phyloP scores from a whole-genome alignment of 1,140 invertebrate genomes.

The Rhyacophila brunnea region DNA sequence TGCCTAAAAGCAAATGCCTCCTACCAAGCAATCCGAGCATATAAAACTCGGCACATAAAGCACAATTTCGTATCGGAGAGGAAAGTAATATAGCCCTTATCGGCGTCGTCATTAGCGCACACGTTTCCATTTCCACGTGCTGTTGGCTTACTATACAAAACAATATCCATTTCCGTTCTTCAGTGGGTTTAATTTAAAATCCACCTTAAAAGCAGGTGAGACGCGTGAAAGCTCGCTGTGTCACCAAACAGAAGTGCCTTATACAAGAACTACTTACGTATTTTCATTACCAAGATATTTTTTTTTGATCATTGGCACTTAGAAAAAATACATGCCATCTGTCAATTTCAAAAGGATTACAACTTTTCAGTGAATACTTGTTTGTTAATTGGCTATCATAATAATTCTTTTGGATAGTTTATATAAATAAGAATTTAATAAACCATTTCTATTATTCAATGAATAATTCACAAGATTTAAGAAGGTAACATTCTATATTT shows the following conservation, averaged over 20 bases:
- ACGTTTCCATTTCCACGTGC: constrained; percentile 9
- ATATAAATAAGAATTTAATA: no score
- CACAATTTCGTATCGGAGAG: constrained; percentile 7
- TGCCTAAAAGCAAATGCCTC: not conserved
- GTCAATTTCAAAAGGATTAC: no score
- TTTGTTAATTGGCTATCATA: no score
- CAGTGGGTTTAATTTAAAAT: constrained; percentile 34
- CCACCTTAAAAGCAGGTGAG: constrained; percentile 33
- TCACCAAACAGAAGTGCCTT: not conserved
- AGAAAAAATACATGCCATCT: no score
- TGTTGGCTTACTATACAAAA: constrained; percentile 24
- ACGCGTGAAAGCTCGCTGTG: constrained; percentile 19
- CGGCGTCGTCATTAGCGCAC: constrained; percentile 11
- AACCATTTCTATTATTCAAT: no score
- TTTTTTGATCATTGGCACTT: no score
- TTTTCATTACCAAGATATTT: no score
- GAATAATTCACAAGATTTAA: no score
- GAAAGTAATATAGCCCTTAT: constrained; percentile 13
- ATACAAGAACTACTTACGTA: no score
- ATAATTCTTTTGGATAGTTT: no score
- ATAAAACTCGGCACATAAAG: constrained; percentile 1
- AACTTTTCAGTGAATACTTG: no score
- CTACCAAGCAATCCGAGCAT: not conserved
- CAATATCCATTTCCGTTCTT: constrained; percentile 35
- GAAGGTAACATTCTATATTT: no score